A percentile compares a stretch with the other conserved stretches of the same genome.
Conservation (phyloP, 2,888 invertebrate species). For the Trissoscelio sp. region DNA sequence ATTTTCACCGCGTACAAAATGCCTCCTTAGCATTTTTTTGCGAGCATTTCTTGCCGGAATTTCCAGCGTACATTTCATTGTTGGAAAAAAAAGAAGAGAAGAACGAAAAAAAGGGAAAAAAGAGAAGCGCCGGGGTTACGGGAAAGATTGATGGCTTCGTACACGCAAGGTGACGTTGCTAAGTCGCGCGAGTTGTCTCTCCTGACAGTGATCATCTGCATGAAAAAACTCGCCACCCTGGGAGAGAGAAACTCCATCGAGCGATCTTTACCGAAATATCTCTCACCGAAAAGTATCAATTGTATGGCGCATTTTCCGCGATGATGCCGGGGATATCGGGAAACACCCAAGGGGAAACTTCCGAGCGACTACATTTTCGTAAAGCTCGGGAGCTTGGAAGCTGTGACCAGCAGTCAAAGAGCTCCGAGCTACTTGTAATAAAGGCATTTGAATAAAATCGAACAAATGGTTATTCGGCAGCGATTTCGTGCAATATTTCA, state of each 20-base stretch:
- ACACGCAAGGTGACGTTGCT: constrained; percentile 59
- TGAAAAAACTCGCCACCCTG: constrained; percentile 59
- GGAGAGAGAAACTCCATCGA: constrained; percentile 25
- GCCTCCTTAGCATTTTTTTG: constrained; percentile 55
- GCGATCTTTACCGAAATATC: constrained; percentile 61
- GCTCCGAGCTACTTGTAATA: constrained; percentile 57
- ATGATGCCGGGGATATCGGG: constrained; percentile 51
- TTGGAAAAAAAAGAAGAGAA: constrained; percentile 26
- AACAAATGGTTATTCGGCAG: constrained; percentile 45
- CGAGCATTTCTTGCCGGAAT: constrained; percentile 26
- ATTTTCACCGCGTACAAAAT: constrained; percentile 52
- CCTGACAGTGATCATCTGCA: constrained; percentile 65
- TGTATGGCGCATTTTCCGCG: constrained; percentile 59
- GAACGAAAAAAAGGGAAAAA: constrained; percentile 5
- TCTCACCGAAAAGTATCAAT: constrained; percentile 64
- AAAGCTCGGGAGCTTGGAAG: constrained; percentile 44
- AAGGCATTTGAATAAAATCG: constrained; percentile 61
- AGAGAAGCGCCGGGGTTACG: constrained; percentile 27
- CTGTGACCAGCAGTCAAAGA: constrained; percentile 63
- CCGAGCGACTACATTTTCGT: constrained; percentile 61
- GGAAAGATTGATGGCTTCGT: constrained; percentile 62
- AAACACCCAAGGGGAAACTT: constrained; percentile 65
- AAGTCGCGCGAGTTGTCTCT: constrained; percentile 64
- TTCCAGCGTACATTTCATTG: constrained; percentile 41
- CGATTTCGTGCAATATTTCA: constrained; percentile 42